Conservation (phyloP, 53 echinoderm and acorn worm species). For the Arbacia lixula region DNA sequence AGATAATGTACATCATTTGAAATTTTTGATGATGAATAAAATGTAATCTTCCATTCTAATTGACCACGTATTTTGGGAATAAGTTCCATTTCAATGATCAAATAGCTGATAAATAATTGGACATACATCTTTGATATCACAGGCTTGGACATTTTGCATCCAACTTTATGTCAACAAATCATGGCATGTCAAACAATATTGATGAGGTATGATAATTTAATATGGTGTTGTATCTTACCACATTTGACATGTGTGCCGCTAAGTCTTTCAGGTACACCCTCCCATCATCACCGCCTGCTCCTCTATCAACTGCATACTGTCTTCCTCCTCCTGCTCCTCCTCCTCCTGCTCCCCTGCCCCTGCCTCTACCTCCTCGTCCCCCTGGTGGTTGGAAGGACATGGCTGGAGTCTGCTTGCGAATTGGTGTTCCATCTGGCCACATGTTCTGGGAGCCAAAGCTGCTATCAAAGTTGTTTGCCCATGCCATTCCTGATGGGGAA, state of each 20-base stretch:
- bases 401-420: slow-evolving; percentile 18
- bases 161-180: neutral
- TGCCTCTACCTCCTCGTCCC: neutral
- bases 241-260: slow-evolving; percentile 79
- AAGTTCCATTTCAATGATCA: too few relatives aligned
- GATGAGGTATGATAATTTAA: neutral
- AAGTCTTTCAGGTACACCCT: slow-evolving; percentile 67
- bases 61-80: too few relatives aligned
- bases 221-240: slow-evolving; percentile 62
- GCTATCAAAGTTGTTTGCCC: slow-evolving; percentile 73
- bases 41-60: too few relatives aligned
- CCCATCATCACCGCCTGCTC: neutral
- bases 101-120: too few relatives aligned
- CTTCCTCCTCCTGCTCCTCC: neutral
- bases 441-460: slow-evolving; percentile 84
- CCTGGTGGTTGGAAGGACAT: neutral
- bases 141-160: neutral
- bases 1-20: too few relatives aligned
- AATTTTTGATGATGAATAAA: too few relatives aligned
- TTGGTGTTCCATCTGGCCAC: slow-evolving; percentile 91
- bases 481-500: slow-evolving; percentile 64
- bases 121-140: neutral
- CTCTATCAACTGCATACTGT: neutral
- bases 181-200: neutral
- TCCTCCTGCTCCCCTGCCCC: neutral